These are phyloP conservation scores for Podocnemis expansa DNA, from an alignment of 2,113 vertebrate species.

Conservation along the genomic window DNA sequence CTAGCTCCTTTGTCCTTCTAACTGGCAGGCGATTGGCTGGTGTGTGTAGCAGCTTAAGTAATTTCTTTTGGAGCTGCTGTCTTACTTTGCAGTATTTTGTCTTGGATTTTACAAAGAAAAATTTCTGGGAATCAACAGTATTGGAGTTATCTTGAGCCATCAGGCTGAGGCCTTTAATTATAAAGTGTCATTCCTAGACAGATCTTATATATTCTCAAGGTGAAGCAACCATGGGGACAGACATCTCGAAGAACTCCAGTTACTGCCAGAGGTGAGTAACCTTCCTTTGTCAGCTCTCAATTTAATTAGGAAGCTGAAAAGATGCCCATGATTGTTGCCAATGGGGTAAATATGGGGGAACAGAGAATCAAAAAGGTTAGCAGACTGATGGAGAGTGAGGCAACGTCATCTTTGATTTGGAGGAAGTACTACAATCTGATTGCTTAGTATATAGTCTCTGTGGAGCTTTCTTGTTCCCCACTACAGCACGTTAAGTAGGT, in stretches of 20 bases:
- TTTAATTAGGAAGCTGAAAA: not conserved
- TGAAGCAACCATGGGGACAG: too few relatives aligned
- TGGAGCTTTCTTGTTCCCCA: accelerated
- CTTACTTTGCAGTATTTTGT: not conserved
- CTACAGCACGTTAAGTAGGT: not conserved
- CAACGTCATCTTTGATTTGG: not conserved
- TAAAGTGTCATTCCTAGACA: not conserved
- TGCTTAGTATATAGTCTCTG: not conserved
- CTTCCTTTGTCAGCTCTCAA: not conserved
- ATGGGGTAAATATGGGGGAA: not conserved
- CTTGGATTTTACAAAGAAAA: not conserved
- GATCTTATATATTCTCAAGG: not conserved
- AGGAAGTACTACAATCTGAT: not conserved
- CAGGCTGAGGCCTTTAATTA: not conserved
- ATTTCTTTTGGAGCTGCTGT: not conserved
- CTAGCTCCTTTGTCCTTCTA: not conserved
- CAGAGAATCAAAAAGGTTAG: not conserved
- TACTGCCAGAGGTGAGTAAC: not conserved
- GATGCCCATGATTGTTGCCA: not conserved
- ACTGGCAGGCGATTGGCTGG: not conserved
- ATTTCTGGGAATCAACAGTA: not conserved
- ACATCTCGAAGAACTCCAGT: too few relatives aligned
- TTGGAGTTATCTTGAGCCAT: not conserved
- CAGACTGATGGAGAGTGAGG: not conserved
- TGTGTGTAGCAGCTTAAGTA: not conserved